Evolutionary conservation across 2,113 vertebrate genomes (phyloP), one percentile per base, ranked within the genome.

Genomic region (Colossoma macropomum): DNA sequence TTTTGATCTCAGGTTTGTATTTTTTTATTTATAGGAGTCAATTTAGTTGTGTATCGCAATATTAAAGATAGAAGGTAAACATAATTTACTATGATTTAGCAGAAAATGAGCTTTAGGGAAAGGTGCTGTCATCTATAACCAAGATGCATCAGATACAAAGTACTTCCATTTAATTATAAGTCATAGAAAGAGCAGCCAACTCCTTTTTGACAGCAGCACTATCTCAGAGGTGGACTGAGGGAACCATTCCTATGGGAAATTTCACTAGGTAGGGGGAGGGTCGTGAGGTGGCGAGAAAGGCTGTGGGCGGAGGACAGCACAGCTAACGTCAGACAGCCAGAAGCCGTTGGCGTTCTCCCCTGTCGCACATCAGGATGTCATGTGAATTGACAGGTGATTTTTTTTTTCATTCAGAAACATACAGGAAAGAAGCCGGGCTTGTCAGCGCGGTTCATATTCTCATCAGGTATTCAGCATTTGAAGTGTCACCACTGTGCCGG

Each of bases 361-460:
- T 48, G 34, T 50, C 48, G 25, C 19, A 23, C 27, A 19, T 15
- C 34, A 38, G 52, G 34, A 78, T 70, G 60, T 59, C 66, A 84
- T 75, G 28, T 70, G 54, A 74, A 78, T 73, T 72, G 85, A 86
- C 81, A 80, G 32, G 77, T 65, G 65, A 52, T 45, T 65, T 71
- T 71, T 75, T 71, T 71, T 65, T 65, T 30, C 16, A 50, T 48
- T 32, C 38, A 63, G 19, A 12, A 80, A 23, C 34, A 69, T 45
- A 69, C 21, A 70, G 21, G 25, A 17, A 72, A 28, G 21, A 66
- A 74, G 28, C 68, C 12, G 50, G 28, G 21, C 27, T 80, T 34
- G 77, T 84, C 77, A 68, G 16, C 41, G 62, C 66, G 32, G 60
- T 74, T 73, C 21, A 60, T 78, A 62, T 65, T 77, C 30, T 66